Evolutionary conservation across 2,888 invertebrate genomes (phyloP).

Genomic region (Cerceris rybyensis): DNA sequence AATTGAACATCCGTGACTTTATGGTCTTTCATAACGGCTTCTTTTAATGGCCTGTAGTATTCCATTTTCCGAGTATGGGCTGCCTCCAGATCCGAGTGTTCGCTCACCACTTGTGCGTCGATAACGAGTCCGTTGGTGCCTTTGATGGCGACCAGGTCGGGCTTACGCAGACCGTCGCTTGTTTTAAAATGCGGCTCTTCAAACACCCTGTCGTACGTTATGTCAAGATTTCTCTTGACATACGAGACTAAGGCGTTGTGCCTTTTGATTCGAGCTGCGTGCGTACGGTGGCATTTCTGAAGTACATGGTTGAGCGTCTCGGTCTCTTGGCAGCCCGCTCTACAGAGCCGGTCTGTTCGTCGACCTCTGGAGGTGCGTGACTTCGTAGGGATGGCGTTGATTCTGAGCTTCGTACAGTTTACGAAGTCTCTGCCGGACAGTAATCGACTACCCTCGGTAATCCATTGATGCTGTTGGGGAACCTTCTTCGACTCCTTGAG

Average conservation of each 20-base stretch:
- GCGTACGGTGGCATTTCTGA: not conserved
- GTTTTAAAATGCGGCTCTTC: not conserved
- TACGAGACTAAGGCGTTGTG: conserved; percentile 1
- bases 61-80: conserved; percentile 65
- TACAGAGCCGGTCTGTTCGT: not conserved
- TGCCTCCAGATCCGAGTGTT: conserved; percentile 31
- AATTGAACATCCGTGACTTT: not conserved
- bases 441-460: not conserved
- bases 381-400: conserved; percentile 1
- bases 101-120: conserved; percentile 19
- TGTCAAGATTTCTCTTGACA: not conserved
- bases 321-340: not conserved
- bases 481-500: not conserved
- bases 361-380: not conserved
- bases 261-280: not conserved
- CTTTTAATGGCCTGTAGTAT: conserved; percentile 53
- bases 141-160: not conserved
- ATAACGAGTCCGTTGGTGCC: not conserved
- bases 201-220: not conserved
- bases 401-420: not conserved
- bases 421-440: not conserved
- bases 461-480: conserved; percentile 2
- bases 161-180: not conserved
- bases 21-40: conserved; percentile 2
- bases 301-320: not conserved